These are phyloP conservation scores for Fabriciana adippe DNA, from an alignment of 2,888 invertebrate genomes.

Conservation along the genomic window DNA sequence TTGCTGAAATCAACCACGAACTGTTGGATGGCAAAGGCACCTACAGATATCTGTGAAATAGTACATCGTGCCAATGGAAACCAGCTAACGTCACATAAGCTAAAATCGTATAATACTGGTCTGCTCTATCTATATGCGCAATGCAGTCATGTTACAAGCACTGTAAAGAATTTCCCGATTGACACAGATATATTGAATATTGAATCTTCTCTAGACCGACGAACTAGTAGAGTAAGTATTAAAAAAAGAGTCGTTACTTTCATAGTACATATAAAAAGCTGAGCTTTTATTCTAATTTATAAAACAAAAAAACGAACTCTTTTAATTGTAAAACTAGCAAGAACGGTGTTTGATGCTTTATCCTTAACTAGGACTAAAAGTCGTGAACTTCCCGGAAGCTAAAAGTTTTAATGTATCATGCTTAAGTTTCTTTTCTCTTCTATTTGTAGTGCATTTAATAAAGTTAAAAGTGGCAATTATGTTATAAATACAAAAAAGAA, in stretches of 20 bases:
- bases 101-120: slow-evolving; percentile 25
- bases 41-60: slow-evolving; percentile 29
- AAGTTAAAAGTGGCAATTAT: slow-evolving; percentile 3
- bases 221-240: too few relatives aligned
- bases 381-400: slow-evolving; percentile 10
- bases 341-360: too few relatives aligned
- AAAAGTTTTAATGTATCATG: slow-evolving; percentile 2
- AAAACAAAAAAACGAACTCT: too few relatives aligned
- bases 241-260: too few relatives aligned
- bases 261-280: too few relatives aligned
- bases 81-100: slow-evolving; percentile 22
- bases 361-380: slow-evolving; percentile 1
- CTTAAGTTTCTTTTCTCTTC: slow-evolving; percentile 14
- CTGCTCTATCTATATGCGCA: slow-evolving; percentile 32
- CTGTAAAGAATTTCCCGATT: slow-evolving; percentile 10
- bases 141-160: slow-evolving; percentile 30
- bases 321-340: too few relatives aligned
- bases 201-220: too few relatives aligned
- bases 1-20: slow-evolving; percentile 25
- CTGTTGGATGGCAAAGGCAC: slow-evolving; percentile 26
- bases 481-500: slow-evolving; percentile 30
- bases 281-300: too few relatives aligned
- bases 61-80: slow-evolving; percentile 30
- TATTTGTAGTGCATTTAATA: background rate
- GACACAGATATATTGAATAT: background rate